These are phyloP conservation scores for Agonopterix heracliana DNA, from an alignment of 2,888 invertebrate genomes.

Conservation along the genomic window DNA sequence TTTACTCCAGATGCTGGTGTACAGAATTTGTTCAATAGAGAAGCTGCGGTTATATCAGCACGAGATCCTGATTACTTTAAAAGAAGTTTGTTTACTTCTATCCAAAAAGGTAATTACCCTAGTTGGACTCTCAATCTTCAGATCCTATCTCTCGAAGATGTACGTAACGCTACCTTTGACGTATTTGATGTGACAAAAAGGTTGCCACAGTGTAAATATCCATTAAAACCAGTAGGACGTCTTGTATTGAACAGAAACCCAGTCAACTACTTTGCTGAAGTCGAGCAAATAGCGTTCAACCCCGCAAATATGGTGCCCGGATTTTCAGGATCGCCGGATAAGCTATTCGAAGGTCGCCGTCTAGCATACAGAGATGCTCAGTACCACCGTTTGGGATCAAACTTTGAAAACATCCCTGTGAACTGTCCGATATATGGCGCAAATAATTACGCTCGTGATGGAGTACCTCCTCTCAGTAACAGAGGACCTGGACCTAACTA, in stretches of 20 bases:
- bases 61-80: constrained; percentile 88
- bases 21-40: constrained; percentile 77
- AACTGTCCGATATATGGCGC: constrained; percentile 86
- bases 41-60: constrained; percentile 78
- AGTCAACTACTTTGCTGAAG: constrained; percentile 91
- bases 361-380: constrained; percentile 94
- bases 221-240: constrained; percentile 88
- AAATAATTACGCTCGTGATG: constrained; percentile 91
- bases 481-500: constrained; percentile 94
- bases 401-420: constrained; percentile 92
- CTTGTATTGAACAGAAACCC: constrained; percentile 91
- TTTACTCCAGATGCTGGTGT: constrained; percentile 91
- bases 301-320: constrained; percentile 93
- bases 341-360: constrained; percentile 89
- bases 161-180: constrained; percentile 84
- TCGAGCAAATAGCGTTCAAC: constrained; percentile 92
- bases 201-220: constrained; percentile 86
- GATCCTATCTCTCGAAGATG: constrained; percentile 74
- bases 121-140: constrained; percentile 60
- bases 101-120: constrained; percentile 78
- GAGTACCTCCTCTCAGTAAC: constrained; percentile 84
- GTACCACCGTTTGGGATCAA: constrained; percentile 87
- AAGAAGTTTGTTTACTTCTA: constrained; percentile 89
- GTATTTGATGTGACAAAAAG: constrained; percentile 94
- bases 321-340: constrained; percentile 89